Evolutionary conservation across 2,797 vertebrate species (phyloP), one percentile per base, ranked within the genome.

Genomic region (Schizopygopsis malacanthus): DNA sequence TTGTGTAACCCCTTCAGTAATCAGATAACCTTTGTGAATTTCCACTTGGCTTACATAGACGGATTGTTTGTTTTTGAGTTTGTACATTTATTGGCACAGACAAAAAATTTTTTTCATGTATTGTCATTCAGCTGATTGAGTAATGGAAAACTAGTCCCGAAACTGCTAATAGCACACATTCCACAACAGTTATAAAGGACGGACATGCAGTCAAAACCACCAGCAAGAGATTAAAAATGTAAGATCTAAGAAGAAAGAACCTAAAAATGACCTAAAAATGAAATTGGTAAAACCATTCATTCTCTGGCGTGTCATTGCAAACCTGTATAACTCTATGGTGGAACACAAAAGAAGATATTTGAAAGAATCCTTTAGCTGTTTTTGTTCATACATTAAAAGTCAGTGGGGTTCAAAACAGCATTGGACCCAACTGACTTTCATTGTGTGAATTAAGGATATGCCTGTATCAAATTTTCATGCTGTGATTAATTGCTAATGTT

Each of bases 101-200:
- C 39, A 4, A 18, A 43, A 9, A 1, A 0, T 80, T 73, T 79
- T 80, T 80, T 73, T 63, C 39, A 28, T 11, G 9, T 18, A 20
- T 63, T 10, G 13, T 45, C 39, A 4, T 67, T 70, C 39, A 85
- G 41, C 39, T 79, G n/a, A n/a, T 85, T 71, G 65, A 3, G 10
- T 50, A 85, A 84, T 77, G 63, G 25, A 71, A 82, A 77, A 61
- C 47, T 25, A 47, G 16, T 41, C 20, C 52, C 22, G 8, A 83
- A 86, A 71, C 4, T 5, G 11, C 16, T 54, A 54, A 28, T 67
- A 28, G 22, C 33, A 67, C 37, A 78, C 75, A 45, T 70, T 45
- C 22, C 69, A 41, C 37, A 50, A 41, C 75, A 20, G 59, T 78
- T 77, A 18, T 41, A 80, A 28, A 50, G 11, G 43, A 80, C 6